Evolutionary conservation across 2,888 invertebrate genomes (phyloP).

Genomic region (Lepetodrilus schrolli): DNA sequence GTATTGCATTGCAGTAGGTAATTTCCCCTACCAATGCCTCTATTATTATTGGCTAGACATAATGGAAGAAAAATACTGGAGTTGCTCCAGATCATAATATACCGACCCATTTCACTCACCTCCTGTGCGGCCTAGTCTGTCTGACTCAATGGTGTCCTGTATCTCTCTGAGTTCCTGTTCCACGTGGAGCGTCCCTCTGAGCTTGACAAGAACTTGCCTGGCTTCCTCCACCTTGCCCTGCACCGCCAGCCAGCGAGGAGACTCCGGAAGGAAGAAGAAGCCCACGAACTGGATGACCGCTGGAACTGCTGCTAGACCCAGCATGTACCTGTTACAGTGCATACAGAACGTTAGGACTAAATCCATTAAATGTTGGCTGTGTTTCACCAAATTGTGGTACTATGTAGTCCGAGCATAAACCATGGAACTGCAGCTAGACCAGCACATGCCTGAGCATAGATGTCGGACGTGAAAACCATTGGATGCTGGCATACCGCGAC

Average conservation of each 20-base stretch:
- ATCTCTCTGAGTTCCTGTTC: constrained; percentile 75
- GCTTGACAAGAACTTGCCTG: constrained; percentile 65
- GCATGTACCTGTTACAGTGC: constrained; percentile 76
- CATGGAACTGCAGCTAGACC: no score
- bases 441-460: no score
- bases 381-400: no score
- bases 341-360: background rate
- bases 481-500: no score
- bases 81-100: no score
- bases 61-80: no score
- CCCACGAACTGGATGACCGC: constrained; percentile 77
- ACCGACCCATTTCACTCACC: background rate
- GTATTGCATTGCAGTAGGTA: no score
- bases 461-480: no score
- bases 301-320: constrained; percentile 78
- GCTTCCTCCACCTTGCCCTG: constrained; percentile 65
- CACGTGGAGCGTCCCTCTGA: constrained; percentile 72
- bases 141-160: constrained; percentile 56
- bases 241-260: constrained; percentile 75
- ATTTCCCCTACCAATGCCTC: no score
- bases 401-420: no score
- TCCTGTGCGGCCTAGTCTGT: constrained; percentile 35
- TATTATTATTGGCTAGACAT: no score
- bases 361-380: background rate
- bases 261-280: constrained; percentile 78